Percentiles rank a stretch among this genome's conserved stretches.
These are phyloP conservation scores for Scalopus aquaticus DNA, from an alignment of 2,113 vertebrate species.

Conservation along the genomic window DNA sequence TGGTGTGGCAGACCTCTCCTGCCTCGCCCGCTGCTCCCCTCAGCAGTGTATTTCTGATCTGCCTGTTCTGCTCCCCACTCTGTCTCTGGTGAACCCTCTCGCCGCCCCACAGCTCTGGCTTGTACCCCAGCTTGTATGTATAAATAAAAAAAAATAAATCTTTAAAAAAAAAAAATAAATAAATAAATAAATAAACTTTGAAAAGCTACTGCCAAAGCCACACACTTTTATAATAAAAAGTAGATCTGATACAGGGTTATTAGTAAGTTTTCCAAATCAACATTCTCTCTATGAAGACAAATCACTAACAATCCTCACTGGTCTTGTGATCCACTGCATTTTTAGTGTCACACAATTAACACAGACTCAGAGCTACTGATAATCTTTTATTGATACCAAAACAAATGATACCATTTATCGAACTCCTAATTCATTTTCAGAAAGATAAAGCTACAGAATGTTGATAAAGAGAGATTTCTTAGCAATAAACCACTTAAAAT, in stretches of 20 bases:
- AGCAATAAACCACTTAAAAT: neutral
- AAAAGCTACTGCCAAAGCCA: neutral
- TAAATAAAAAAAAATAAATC: too few species aligned
- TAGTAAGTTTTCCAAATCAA: neutral
- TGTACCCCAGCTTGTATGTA: too few species aligned
- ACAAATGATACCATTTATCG: neutral
- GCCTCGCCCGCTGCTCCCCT: too few species aligned
- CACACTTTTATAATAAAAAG: too few species aligned
- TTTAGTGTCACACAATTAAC: neutral
- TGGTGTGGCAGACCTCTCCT: too few species aligned
- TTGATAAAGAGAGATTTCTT: neutral
- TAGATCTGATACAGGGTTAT: neutral
- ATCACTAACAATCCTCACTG: neutral
- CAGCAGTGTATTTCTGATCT: too few species aligned
- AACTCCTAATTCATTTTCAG: neutral
- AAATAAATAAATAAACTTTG: too few species aligned
- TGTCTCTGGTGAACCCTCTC: too few species aligned
- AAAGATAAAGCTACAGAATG: slow-evolving; percentile 8
- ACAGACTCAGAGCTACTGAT: neutral
- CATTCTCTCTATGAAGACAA: neutral
- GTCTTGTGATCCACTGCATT: neutral
- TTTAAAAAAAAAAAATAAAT: too few species aligned
- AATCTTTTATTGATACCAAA: neutral
- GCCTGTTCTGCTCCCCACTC: too few species aligned
- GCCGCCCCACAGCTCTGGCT: too few species aligned